Percentiles rank a stretch among this genome's conserved stretches.
Conservation (phyloP, 2,797 vertebrate genomes). For the Denticeps clupeoides region DNA sequence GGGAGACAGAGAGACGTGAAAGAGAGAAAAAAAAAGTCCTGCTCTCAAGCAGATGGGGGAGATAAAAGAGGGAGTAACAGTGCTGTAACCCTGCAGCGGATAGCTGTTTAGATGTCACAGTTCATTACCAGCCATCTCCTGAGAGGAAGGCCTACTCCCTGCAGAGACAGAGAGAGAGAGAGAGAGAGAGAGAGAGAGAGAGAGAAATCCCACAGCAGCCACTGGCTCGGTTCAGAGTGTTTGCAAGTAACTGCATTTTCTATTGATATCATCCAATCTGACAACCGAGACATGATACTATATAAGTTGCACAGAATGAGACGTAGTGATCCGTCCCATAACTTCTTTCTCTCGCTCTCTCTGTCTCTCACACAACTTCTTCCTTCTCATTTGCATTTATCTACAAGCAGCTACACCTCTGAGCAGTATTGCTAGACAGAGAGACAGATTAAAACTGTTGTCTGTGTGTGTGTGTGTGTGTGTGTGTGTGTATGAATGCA, state of each 20-base stretch:
- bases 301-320: constrained; percentile 17
- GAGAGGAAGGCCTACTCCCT: constrained; percentile 24
- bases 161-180: constrained; percentile 5
- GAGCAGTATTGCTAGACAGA: background rate
- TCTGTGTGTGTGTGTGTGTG: background rate
- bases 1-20: too few species aligned
- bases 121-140: constrained; percentile 30
- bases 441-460: background rate
- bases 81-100: constrained; percentile 23
- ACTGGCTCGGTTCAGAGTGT: constrained; percentile 42
- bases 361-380: background rate
- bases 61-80: constrained; percentile 20
- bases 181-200: background rate
- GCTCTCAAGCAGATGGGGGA: background rate
- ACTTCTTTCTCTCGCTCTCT: background rate
- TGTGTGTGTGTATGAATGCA: background rate
- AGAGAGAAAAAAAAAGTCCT: too few species aligned
- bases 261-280: constrained; percentile 44
- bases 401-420: background rate
- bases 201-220: background rate
- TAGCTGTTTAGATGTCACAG: constrained; percentile 27
- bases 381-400: background rate
- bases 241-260: constrained; percentile 51
- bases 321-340: background rate
- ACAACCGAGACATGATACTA: constrained; percentile 24